Evolutionary conservation across 2,113 vertebrate genomes (phyloP).

Genomic region (Tetraodon nigroviridis): DNA sequence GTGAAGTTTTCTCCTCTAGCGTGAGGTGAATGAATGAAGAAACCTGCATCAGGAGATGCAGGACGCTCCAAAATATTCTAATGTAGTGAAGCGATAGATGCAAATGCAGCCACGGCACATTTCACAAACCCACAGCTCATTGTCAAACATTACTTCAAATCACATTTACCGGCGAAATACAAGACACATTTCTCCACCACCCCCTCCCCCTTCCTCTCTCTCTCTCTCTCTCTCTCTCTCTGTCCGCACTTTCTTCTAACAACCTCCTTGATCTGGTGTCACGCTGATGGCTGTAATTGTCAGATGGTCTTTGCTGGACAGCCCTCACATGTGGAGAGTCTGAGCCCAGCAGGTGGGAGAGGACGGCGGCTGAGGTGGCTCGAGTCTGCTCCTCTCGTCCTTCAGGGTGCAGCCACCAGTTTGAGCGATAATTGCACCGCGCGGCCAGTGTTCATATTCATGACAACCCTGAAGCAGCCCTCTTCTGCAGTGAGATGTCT

Average conservation of each 20-base stretch:
- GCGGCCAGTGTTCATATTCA: slow-evolving; percentile 51
- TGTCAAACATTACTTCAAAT: slow-evolving; percentile 58
- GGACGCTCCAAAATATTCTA: slow-evolving; percentile 41
- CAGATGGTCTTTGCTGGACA: slow-evolving; percentile 46
- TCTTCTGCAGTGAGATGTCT: slow-evolving; percentile 40
- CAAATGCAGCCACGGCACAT: slow-evolving; percentile 47
- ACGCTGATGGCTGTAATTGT: slow-evolving; percentile 61
- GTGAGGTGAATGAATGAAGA: background rate
- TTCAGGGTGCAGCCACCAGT: slow-evolving; percentile 42
- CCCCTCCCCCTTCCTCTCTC: too few relatives aligned
- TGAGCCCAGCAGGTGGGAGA: slow-evolving; percentile 49
- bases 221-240: background rate
- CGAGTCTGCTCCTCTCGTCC: slow-evolving; percentile 46
- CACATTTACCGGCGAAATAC: slow-evolving; percentile 40
- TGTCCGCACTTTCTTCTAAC: slow-evolving; percentile 30
- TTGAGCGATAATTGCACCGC: slow-evolving; percentile 59
- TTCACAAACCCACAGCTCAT: slow-evolving; percentile 49
- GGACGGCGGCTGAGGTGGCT: slow-evolving; percentile 34
- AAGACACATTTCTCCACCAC: slow-evolving; percentile 8
- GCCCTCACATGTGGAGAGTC: slow-evolving; percentile 52
- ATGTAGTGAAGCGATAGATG: slow-evolving; percentile 34
- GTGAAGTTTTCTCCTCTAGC: background rate
- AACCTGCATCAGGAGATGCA: background rate
- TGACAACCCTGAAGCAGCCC: slow-evolving; percentile 50
- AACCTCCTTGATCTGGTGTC: slow-evolving; percentile 62